Conservation (phyloP, 2,113 vertebrate species). For the Bubalus kerabau region DNA sequence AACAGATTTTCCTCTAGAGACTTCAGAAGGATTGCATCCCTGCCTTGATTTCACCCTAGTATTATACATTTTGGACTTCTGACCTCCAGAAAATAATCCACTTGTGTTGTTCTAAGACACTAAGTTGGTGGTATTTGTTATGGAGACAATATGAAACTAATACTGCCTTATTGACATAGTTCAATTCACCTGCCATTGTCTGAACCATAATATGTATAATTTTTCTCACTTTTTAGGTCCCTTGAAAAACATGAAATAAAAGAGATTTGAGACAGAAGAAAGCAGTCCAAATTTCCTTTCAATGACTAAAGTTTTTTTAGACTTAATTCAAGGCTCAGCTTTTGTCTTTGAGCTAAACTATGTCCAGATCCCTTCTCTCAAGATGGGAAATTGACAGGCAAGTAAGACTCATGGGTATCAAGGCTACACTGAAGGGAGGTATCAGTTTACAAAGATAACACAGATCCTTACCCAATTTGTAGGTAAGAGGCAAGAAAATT, state of each 20-base stretch:
- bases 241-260: conserved; percentile 1
- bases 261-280: neutral
- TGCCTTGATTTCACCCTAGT: neutral
- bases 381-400: neutral
- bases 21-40: neutral
- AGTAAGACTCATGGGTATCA: neutral
- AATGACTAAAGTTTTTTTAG: neutral
- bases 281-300: neutral
- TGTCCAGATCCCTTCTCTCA: neutral
- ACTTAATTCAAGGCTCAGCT: neutral
- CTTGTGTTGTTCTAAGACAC: neutral
- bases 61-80: neutral
- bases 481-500: neutral
- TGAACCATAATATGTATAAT: neutral
- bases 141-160: neutral
- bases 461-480: neutral
- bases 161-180: neutral
- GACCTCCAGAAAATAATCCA: neutral
- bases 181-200: neutral
- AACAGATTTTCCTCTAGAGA: neutral
- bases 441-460: neutral
- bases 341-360: conserved; percentile 14
- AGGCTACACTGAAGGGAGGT: neutral
- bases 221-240: neutral
- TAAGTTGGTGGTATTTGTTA: neutral